These are phyloP conservation scores for Colaptes auratus DNA, from an alignment of 2,113 vertebrate genomes.

Conservation along the genomic window DNA sequence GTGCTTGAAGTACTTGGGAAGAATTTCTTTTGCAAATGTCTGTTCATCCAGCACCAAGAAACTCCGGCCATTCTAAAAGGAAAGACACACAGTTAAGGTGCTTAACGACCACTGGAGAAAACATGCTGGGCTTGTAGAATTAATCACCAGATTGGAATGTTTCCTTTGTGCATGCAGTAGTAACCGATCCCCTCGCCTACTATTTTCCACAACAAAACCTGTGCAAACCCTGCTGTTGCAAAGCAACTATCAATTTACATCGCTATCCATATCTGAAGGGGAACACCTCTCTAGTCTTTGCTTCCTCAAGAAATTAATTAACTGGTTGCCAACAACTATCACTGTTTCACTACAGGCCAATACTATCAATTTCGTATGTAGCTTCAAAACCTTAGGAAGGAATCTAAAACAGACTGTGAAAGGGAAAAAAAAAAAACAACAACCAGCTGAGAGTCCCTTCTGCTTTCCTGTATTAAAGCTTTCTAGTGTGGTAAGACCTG, in stretches of 20 bases:
- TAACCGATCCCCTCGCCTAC: background rate
- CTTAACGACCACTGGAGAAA: constrained; percentile 3
- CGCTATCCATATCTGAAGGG: background rate
- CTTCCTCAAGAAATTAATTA: background rate
- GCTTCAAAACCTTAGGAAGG: background rate
- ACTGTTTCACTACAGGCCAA: background rate
- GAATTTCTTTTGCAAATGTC: constrained; percentile 95
- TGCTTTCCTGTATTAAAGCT: background rate
- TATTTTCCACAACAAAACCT: constrained; percentile 25
- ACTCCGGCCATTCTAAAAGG: constrained; percentile 90
- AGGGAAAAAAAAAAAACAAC: background rate
- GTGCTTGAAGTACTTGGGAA: constrained; percentile 98
- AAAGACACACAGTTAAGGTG: background rate
- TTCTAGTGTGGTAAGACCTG: background rate
- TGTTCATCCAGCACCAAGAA: constrained; percentile 95
- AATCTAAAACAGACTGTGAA: background rate
- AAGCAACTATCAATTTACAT: background rate
- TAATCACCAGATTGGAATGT: constrained; percentile 46
- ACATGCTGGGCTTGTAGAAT: background rate
- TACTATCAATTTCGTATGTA: background rate
- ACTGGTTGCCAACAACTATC: background rate
- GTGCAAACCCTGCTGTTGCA: background rate
- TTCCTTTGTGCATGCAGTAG: background rate
- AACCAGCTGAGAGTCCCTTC: background rate
- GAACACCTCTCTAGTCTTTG: background rate